phyloP scores from a whole-genome alignment of 1,140 invertebrate species.

The Sinella curviseta region DNA sequence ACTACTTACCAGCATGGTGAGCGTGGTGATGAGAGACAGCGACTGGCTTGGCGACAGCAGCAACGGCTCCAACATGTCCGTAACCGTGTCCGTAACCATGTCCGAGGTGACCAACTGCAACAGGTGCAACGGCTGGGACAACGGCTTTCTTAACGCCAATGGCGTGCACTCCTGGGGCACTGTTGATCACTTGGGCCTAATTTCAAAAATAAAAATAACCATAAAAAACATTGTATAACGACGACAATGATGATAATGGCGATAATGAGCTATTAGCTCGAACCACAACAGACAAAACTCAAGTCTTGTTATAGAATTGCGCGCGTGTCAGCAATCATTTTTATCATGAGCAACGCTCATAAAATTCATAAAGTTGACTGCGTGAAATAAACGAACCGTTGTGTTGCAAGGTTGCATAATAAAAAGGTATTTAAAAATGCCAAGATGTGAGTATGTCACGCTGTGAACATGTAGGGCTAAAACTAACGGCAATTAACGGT shows the following conservation, averaged over 20 bases:
- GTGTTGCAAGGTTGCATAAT: not conserved
- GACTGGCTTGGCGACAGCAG: conserved; percentile 3
- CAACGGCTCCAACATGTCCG: not conserved
- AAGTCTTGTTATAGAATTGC: not conserved
- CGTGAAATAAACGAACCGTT: no score
- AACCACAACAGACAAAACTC: not conserved
- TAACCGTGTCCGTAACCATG: not conserved
- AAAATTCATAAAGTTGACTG: no score
- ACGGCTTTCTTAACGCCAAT: conserved; percentile 9
- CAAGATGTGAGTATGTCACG: no score
- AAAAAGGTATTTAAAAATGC: not conserved
- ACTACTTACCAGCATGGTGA: not conserved
- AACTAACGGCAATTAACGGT: not conserved
- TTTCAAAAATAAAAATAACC: not conserved
- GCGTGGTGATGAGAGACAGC: conserved; percentile 14
- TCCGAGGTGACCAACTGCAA: not conserved
- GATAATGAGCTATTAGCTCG: no score
- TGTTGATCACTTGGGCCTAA: conserved; percentile 10
- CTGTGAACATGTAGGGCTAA: no score
- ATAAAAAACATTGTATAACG: not conserved
- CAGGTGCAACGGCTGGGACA: conserved; percentile 1
- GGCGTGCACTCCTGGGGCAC: conserved; percentile 1
- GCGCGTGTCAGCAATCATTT: not conserved
- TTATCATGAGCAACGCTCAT: no score
- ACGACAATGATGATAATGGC: not conserved